These are phyloP conservation scores for Nephotettix cincticeps DNA, from an alignment of 1,140 invertebrate genomes.

Conservation along the genomic window DNA sequence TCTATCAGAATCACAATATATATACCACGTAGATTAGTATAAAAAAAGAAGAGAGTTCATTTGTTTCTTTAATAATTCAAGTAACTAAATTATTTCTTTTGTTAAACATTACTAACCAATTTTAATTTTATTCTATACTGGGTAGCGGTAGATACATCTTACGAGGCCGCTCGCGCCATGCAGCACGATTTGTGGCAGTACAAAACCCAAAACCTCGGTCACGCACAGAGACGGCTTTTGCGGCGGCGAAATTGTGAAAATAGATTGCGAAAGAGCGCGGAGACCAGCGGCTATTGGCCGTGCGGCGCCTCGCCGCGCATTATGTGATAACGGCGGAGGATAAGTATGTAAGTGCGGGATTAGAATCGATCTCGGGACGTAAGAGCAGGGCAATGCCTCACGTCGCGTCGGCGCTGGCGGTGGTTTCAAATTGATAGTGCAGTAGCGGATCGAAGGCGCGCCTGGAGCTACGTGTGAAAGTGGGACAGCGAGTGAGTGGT, in stretches of 20 bases:
- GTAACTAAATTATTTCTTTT: no score
- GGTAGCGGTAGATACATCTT: no score
- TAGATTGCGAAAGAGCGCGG: not conserved
- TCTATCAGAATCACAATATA: no score
- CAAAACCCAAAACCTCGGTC: no score
- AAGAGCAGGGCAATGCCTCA: not conserved
- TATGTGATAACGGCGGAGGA: not conserved
- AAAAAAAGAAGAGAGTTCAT: no score
- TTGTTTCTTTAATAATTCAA: no score
- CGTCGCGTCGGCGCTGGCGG: not conserved
- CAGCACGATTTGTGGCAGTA: no score
- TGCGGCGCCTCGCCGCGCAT: not conserved
- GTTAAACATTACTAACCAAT: no score
- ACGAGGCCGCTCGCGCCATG: no score
- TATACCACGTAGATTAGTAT: no score
- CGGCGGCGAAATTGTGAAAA: not conserved
- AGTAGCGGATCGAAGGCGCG: conserved; percentile 10
- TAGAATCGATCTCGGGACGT: not conserved
- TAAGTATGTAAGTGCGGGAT: not conserved
- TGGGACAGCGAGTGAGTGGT: conserved; percentile 6
- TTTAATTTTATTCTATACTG: no score
- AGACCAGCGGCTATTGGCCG: not conserved
- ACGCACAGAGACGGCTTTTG: no score
- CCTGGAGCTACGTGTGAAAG: not conserved
- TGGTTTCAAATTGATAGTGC: conserved; percentile 17